Evolutionary conservation across 1,140 invertebrate genomes (phyloP), one percentile per base, ranked within the genome.

Genomic region (Diorhabda carinulata): DNA sequence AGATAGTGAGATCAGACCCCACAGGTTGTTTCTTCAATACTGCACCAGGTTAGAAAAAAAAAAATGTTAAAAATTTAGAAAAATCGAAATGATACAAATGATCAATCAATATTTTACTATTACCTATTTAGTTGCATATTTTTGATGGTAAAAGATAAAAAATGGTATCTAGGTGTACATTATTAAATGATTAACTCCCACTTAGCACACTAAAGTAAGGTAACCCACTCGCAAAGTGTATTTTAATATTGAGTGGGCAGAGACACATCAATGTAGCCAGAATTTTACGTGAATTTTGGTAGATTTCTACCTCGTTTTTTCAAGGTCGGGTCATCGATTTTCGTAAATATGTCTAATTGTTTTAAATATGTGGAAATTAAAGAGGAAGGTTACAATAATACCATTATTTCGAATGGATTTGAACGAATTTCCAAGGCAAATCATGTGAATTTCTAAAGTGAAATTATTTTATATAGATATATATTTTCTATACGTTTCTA

Each of bases 281-380:
- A 45, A 45, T 64, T 64, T 42, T 47, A 52, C 63, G 41, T 42
- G 61, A 62, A 43, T 64, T 64, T 45, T 47, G 63, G 63, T 47
- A 42, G 41, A 10, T 47, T 47, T 44, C 63, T 42, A 56, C 63
- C 40, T 40, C 45, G 56, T 64, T 56, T 47, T 47, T 57, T 64
- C 63, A 64, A 64, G 63, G 63, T 64, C 63, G 52, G 63, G 63
- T 64, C 63, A 64, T 64, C 56, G 63, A 64, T 64, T 64, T 64
- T 64, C 52, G 45, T 57, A 52, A 64, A 64, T 9, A 7, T 52
- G 45, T n/a, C 44, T 7, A 56, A 64, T 25, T 25, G 45, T 64
- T 47, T 43, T 43, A 62, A 62, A 9, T n/a, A 4, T 62, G 61
- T 52, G 47, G 47, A 52, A 52, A 52, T 8, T 52, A 52, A 52